Evolutionary conservation across 2,888 invertebrate species (phyloP).

Genomic region (Abrostola tripartita): DNA sequence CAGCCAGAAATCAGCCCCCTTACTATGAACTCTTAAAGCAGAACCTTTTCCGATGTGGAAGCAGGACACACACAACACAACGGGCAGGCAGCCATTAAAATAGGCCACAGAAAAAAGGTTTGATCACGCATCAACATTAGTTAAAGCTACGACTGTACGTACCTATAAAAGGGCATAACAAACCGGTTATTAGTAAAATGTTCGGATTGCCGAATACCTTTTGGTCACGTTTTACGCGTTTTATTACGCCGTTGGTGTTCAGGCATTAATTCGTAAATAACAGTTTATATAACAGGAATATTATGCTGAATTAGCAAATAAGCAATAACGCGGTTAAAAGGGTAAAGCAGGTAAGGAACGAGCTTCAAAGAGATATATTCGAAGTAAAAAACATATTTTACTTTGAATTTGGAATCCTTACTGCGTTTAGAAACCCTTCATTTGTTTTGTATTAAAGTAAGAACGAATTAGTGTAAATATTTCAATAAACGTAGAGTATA

Average conservation of each 20-base stretch:
- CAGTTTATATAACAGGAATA: constrained; percentile 32
- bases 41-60: too few relatives aligned
- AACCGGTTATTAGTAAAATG: constrained; percentile 51
- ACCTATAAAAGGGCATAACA: constrained; percentile 38
- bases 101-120: constrained; percentile 2
- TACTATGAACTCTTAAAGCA: too few relatives aligned
- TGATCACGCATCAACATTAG: constrained; percentile 14
- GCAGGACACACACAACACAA: too few relatives aligned
- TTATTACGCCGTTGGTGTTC: constrained; percentile 30
- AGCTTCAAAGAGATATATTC: constrained; percentile 5
- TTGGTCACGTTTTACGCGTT: constrained; percentile 47
- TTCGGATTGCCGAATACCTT: constrained; percentile 47
- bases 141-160: constrained; percentile 17
- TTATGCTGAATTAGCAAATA: constrained; percentile 20
- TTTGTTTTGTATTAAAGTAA: too few relatives aligned
- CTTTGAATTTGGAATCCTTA: not conserved
- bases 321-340: constrained; percentile 27
- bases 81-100: too few relatives aligned
- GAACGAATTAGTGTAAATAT: too few relatives aligned
- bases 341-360: constrained; percentile 6
- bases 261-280: constrained; percentile 41
- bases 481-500: too few relatives aligned
- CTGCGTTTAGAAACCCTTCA: too few relatives aligned
- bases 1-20: too few relatives aligned
- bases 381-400: not conserved